Base-by-base conservation (phyloP, 2,113 vertebrate genomes). In the Ammodytes marinus region DNA sequence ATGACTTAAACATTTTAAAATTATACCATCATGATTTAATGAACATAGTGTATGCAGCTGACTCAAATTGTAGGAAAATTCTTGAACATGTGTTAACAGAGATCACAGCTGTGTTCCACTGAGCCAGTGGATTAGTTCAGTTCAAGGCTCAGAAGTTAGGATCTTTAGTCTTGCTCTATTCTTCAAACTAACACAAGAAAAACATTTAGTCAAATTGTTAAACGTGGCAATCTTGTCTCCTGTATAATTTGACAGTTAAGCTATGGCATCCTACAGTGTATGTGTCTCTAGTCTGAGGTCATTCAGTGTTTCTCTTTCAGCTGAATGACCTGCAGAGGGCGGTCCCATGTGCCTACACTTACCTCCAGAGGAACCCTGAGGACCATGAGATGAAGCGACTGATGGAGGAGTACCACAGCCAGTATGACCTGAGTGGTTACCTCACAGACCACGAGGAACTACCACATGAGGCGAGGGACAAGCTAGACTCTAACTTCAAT, bases 351-450 rank as follows among this genome's bases (percentile, higher is more conserved):
- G 96, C 96, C 68, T 95, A 97, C 90, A 98, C 97, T 58, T 98
- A 95, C 91, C 95, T 98, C 60, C 97, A 98, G 92, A 96, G 90
- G 87, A 98, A 98, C 88, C 97, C 96, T 0, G 93, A 93, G 71
- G 96, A 98, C 0, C 95, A 96, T 73, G 95, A 96, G 85, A 96
- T 97, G 59, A 78, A 86, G 52, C 94, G 90, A 73, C 95, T 97
- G 82, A 95, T 97, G 82, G 94, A 80, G 87, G 96, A 96, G 65
- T 97, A 97, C 91, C 92, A 90, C 69, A 95, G 92, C 0, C 89
- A 96, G 86, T 92, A 97, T 73, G 95, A 97, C 1, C 90, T 96
- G 63, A 96, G 96, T 0, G 96, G 96, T 49, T 95, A 95, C 72
- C 95, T 97, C 61, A 92, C 93, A 0, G 96, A 98, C 86, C 82